Conservation (phyloP, 1,140 invertebrate species). For the Drosophila gunungcola region DNA sequence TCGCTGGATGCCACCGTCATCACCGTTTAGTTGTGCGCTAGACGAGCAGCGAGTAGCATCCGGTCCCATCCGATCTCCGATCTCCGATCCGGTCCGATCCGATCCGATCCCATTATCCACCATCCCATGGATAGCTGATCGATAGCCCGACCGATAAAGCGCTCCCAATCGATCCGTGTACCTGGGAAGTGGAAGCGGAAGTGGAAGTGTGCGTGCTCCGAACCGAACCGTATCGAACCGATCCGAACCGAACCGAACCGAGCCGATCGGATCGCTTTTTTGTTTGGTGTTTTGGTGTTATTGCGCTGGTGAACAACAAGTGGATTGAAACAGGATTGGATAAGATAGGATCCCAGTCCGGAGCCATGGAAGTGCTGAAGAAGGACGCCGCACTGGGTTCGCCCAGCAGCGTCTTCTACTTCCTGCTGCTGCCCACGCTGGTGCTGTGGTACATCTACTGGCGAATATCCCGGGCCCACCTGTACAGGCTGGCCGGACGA, state of each 20-base stretch:
- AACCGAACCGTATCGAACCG: too few relatives aligned
- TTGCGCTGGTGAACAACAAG: slow-evolving; percentile 27
- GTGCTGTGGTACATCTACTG: slow-evolving; percentile 90
- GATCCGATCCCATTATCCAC: not conserved
- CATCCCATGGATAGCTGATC: slow-evolving; percentile 21
- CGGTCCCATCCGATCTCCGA: slow-evolving; percentile 37
- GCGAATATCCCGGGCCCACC: slow-evolving; percentile 88
- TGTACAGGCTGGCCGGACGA: slow-evolving; percentile 89
- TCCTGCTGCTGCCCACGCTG: slow-evolving; percentile 88
- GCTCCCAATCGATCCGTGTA: slow-evolving; percentile 1
- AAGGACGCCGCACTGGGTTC: slow-evolving; percentile 84
- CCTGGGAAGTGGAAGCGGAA: slow-evolving; percentile 2
- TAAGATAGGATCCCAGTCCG: slow-evolving; percentile 5
- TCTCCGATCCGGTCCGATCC: not conserved
- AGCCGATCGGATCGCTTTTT: not conserved
- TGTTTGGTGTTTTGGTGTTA: slow-evolving; percentile 20
- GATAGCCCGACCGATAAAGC: not conserved
- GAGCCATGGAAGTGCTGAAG: slow-evolving; percentile 70
- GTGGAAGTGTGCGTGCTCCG: slow-evolving; percentile 20
- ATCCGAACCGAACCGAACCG: too few relatives aligned
- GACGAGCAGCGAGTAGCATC: slow-evolving; percentile 69
- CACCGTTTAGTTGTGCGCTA: slow-evolving; percentile 61
- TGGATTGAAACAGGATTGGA: not conserved
- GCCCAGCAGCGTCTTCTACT: slow-evolving; percentile 88
- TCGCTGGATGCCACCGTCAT: slow-evolving; percentile 35